phyloP scores from a whole-genome alignment of 2,797 vertebrate genomes.

The Melanotaenia pygmaea region DNA sequence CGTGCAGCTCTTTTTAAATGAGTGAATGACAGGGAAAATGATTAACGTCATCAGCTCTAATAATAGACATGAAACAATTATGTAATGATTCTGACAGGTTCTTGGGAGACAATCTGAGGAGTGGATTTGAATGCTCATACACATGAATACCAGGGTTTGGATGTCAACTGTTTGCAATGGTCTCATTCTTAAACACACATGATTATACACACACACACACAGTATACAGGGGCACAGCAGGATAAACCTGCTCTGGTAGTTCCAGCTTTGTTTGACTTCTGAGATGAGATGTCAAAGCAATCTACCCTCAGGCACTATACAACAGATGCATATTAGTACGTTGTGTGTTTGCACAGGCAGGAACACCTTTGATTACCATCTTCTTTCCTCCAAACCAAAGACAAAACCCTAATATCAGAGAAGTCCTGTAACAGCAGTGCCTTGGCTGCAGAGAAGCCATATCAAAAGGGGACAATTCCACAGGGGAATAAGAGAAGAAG shows the following conservation, averaged over 20 bases:
- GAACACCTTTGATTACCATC: slow-evolving; percentile 25
- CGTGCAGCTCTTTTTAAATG: neutral
- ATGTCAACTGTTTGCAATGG: slow-evolving; percentile 38
- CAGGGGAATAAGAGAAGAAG: slow-evolving; percentile 36
- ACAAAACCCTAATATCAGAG: slow-evolving; percentile 60
- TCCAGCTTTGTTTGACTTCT: slow-evolving; percentile 76
- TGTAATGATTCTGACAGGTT: neutral
- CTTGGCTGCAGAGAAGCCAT: slow-evolving; percentile 36
- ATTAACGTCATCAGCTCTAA: neutral
- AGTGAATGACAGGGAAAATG: neutral
- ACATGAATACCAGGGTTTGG: slow-evolving; percentile 22
- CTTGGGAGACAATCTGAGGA: slow-evolving; percentile 12
- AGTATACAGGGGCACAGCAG: slow-evolving; percentile 49
- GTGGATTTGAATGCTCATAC: neutral
- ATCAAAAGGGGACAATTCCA: slow-evolving; percentile 61
- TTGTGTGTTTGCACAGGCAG: slow-evolving; percentile 24
- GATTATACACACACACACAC: slow-evolving; percentile 22
- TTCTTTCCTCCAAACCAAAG: slow-evolving; percentile 43
- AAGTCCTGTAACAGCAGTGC: slow-evolving; percentile 50
- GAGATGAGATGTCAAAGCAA: slow-evolving; percentile 69
- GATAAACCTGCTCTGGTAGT: slow-evolving; percentile 77
- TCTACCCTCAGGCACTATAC: slow-evolving; percentile 58
- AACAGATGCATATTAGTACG: slow-evolving; percentile 37
- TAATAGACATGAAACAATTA: neutral
- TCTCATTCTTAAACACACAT: slow-evolving; percentile 32